A percentile compares a stretch with the other conserved stretches of the same genome.
Evolutionary conservation across 2,888 invertebrate genomes (phyloP).

Genomic region (Coecobrya sp.): DNA sequence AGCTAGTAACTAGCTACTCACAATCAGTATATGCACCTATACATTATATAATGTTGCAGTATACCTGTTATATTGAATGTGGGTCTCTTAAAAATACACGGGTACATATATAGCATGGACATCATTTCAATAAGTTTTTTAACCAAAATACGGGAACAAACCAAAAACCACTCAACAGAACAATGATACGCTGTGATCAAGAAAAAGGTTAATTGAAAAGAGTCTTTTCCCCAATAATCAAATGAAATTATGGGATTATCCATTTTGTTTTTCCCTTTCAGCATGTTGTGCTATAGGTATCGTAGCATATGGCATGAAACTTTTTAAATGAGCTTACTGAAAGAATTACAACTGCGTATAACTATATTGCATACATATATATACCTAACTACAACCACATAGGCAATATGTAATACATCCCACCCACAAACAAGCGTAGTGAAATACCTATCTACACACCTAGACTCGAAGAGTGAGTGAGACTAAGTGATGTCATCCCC

Average conservation of each 20-base stretch:
- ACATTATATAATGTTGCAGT: neutral
- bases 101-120: neutral
- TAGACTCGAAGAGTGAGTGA: neutral
- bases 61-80: neutral
- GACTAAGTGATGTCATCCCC: conserved; percentile 11
- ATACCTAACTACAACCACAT: no score
- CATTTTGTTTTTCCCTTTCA: conserved; percentile 40
- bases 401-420: no score
- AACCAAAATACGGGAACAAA: conserved; percentile 34
- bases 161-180: conserved; percentile 56
- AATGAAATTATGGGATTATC: conserved; percentile 71
- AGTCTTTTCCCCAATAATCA: conserved; percentile 61
- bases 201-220: conserved; percentile 79
- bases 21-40: no score
- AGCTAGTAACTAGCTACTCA: neutral
- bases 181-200: conserved; percentile 59
- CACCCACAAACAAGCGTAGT: conserved; percentile 24
- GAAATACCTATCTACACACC: neutral
- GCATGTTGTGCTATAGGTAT: neutral
- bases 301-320: conserved; percentile 70
- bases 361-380: neutral
- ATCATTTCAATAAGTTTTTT: conserved; percentile 19
- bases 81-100: neutral
- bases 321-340: neutral
- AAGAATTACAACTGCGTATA: neutral